Evolutionary conservation across 2,888 invertebrate genomes (phyloP).

Genomic region (Ectemnius lituratus): DNA sequence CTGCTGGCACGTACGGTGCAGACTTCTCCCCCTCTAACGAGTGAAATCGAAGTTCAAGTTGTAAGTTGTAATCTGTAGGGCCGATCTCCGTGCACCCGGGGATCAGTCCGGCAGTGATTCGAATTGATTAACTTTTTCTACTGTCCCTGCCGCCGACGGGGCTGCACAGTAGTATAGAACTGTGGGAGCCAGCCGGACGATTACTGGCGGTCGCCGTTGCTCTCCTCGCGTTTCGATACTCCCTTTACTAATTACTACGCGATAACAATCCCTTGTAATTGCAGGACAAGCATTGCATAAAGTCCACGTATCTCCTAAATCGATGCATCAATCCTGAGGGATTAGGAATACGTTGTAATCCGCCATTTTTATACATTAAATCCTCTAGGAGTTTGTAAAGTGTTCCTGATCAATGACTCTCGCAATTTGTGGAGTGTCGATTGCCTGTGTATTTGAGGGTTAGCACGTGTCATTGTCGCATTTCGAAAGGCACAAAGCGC

Average conservation of each 20-base stretch:
- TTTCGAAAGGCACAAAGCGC: conserved; percentile 32
- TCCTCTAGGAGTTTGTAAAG: too few species aligned
- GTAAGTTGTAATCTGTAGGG: conserved; percentile 46
- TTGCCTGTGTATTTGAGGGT: neutral
- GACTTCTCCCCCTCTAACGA: conserved; percentile 35
- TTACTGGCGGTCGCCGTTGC: neutral
- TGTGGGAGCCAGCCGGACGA: neutral
- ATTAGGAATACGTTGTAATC: too few species aligned
- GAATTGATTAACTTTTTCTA: conserved; percentile 53
- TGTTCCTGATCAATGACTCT: too few species aligned
- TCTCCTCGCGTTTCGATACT: conserved; percentile 5
- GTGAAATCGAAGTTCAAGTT: conserved; percentile 37
- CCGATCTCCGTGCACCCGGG: conserved; percentile 49
- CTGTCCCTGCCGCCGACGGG: conserved; percentile 9
- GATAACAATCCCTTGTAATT: conserved; percentile 9
- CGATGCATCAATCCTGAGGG: too few species aligned
- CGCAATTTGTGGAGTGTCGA: too few species aligned
- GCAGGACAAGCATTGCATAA: neutral
- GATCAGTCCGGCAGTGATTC: conserved; percentile 50
- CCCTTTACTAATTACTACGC: conserved; percentile 1
- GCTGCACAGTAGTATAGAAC: conserved; percentile 3
- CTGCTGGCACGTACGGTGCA: conserved; percentile 43
- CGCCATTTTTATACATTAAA: too few species aligned
- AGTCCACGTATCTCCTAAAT: too few species aligned
- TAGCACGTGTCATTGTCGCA: conserved; percentile 38